Base-by-base conservation (phyloP, 2,113 vertebrate species). In the Nyctibius bracteatus region DNA sequence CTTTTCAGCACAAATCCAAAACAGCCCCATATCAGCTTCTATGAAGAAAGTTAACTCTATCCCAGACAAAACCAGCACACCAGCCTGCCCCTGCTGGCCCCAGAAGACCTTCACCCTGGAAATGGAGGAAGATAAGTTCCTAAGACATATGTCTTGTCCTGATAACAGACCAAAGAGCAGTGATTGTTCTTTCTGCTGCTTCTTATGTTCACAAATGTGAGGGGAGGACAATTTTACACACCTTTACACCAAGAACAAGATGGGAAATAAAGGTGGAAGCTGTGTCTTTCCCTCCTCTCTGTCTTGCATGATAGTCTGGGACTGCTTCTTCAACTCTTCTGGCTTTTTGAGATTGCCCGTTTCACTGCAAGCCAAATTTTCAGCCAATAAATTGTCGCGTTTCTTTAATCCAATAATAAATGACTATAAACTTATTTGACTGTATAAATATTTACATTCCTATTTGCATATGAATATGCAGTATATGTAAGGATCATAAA, bases 91-190 rank as follows among this genome's bases (percentile, higher is more conserved):
- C 33, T 37, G 16, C 22, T 62, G 33, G 16, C 8, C 24, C 4
- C 21, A 68, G 31, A 39, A 41, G 15, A 31, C 68, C 27, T 73
- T 94, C 37, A 44, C 10, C n/a, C 24, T 46, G 9, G 28, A 52
- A 63, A 80, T 6, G 2, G 35, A 46, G 17, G 10, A 79, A 35
- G 31, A 33, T 30, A 17, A 22, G 7, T 61, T 80, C 25, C 21
- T 31, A 49, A 10, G 2, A 54, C 0, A 0, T 11, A n/a, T n/a
- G 21, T 22, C 37, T 41, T 57, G 19, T 62, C 37, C 71, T 47
- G 28, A 24, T 44, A 82, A 62, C 6, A 61, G 70, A 63, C 3
- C 22, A 65, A 37, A 72, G 8, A 52, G 9, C 30, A 88, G 10
- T 27, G 22, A 46, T 43, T 71, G 33, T n/a, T 88, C 24, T 61